Evolutionary conservation across 2,888 invertebrate genomes (phyloP).

Genomic region (Euzophera pinguis): DNA sequence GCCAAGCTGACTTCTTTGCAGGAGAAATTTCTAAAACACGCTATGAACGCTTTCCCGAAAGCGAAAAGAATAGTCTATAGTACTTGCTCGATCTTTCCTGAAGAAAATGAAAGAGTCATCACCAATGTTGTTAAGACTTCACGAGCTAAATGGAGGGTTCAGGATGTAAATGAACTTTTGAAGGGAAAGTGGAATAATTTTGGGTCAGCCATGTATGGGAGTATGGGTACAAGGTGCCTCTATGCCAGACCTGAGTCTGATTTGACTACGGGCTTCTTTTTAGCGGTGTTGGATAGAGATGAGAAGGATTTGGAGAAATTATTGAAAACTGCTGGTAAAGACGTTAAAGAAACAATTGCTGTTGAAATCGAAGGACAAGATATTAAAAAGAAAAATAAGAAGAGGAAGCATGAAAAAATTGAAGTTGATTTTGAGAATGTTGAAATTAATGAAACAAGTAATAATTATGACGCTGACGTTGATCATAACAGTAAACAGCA

Average conservation of each 20-base stretch:
- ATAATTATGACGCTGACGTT: not conserved
- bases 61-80: constrained; percentile 95
- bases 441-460: not conserved
- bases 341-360: not conserved
- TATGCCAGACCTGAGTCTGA: constrained; percentile 88
- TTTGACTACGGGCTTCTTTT: constrained; percentile 95
- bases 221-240: constrained; percentile 86
- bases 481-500: not conserved
- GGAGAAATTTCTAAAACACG: constrained; percentile 90
- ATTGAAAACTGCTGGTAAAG: constrained; percentile 5
- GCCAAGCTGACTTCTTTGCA: constrained; percentile 87
- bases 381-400: constrained; percentile 21
- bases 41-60: constrained; percentile 89
- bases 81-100: constrained; percentile 93
- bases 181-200: constrained; percentile 84
- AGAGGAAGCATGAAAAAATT: constrained; percentile 17
- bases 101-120: constrained; percentile 96
- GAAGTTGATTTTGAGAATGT: not conserved
- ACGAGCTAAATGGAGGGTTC: constrained; percentile 80
- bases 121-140: constrained; percentile 82
- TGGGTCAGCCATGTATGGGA: constrained; percentile 82
- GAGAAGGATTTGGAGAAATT: constrained; percentile 55
- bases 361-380: not conserved
- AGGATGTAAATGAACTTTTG: constrained; percentile 80
- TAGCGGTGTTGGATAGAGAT: constrained; percentile 91